These are phyloP conservation scores for Platysteira castanea DNA, from an alignment of 2,113 vertebrate genomes.

Conservation along the genomic window DNA sequence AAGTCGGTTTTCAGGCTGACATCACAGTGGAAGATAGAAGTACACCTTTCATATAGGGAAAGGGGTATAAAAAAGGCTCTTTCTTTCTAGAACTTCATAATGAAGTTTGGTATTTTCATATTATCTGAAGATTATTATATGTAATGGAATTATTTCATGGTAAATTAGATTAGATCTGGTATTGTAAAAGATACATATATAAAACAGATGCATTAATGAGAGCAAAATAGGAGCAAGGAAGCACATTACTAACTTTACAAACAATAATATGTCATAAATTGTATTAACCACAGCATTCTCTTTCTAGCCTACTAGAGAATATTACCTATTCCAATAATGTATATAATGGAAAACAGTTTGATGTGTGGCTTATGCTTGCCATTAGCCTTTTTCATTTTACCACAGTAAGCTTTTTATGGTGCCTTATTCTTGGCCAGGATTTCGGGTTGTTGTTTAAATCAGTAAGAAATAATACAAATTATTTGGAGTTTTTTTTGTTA, in stretches of 20 bases:
- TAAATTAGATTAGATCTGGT: not conserved
- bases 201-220: not conserved
- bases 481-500: not conserved
- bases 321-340: not conserved
- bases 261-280: not conserved
- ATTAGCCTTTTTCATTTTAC: not conserved
- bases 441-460: not conserved
- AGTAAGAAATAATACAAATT: not conserved
- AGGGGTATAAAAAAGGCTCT: not conserved
- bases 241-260: not conserved
- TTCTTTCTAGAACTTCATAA: not conserved
- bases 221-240: not conserved
- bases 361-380: not conserved
- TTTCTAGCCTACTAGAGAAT: not conserved
- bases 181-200: not conserved
- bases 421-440: not conserved
- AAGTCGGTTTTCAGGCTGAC: not conserved
- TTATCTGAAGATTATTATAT: not conserved
- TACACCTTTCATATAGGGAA: not conserved
- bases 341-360: not conserved
- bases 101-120: not conserved
- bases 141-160: not conserved
- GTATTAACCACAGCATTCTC: not conserved
- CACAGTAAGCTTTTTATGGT: not conserved
- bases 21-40: not conserved